Evolutionary conservation across 53 echinoderm and acorn worm genomes (phyloP).

Genomic region (Arbacia lixula): DNA sequence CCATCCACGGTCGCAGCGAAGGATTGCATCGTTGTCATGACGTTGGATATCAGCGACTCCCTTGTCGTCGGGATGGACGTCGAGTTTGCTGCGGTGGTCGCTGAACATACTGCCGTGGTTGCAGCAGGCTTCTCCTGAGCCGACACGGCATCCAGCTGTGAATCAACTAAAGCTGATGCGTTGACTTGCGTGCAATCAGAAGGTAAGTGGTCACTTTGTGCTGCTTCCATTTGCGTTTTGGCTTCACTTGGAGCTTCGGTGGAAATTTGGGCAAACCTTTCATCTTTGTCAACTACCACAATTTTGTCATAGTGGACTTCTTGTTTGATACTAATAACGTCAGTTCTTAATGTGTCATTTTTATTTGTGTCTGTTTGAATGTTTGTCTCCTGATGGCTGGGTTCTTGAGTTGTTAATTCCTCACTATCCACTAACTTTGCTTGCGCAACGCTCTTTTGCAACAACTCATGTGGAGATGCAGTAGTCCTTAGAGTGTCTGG

Average conservation of each 20-base stretch:
- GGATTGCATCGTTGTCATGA: constrained; percentile 86
- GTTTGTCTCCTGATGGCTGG: not conserved
- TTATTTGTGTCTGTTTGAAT: constrained; percentile 26
- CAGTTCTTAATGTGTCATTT: too few relatives aligned
- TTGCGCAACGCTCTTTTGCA: constrained; percentile 5
- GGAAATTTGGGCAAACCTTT: not conserved
- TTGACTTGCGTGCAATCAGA: not conserved
- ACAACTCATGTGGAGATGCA: constrained; percentile 3
- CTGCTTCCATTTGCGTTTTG: not conserved
- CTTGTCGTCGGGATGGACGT: constrained; percentile 29
- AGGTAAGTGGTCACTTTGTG: not conserved
- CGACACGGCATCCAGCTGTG: not conserved
- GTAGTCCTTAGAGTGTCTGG: not conserved
- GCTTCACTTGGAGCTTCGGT: constrained; percentile 4
- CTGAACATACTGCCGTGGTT: too few relatives aligned
- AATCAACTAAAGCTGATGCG: not conserved
- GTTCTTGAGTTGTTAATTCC: not conserved
- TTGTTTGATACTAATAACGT: constrained; percentile 1
- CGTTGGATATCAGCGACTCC: constrained; percentile 83
- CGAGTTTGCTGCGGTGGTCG: not conserved
- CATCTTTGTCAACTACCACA: constrained; percentile 5
- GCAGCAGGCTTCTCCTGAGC: not conserved
- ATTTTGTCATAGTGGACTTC: constrained; percentile 10
- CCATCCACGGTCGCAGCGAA: constrained; percentile 80
- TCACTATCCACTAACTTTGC: not conserved